Evolutionary conservation across 2,888 invertebrate genomes (phyloP), one percentile per base, ranked within the genome.

Genomic region (Protodeltote pygarga): DNA sequence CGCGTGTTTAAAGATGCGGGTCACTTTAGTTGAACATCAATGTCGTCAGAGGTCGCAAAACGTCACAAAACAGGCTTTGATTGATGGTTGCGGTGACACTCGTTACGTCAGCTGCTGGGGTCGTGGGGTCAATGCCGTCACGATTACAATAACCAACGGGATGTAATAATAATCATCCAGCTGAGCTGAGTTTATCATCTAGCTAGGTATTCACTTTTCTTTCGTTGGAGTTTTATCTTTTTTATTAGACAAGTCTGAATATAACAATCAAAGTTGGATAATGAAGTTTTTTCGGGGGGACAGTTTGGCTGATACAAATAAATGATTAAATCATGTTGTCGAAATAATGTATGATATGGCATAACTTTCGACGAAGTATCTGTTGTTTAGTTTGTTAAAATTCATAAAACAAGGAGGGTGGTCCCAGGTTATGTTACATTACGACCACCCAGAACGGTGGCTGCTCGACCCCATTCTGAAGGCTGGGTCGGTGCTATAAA

Each of bases 71-170:
- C 78, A 78, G 71, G 63, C 55, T 44, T 81, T 88, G 89, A 89
- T 90, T 89, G 90, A 90, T 89, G 85, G 79, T 79, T 77, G 85
- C 82, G 80, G 85, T 85, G 90, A 87, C 88, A 85, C 71, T 81
- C 75, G 79, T 81, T 81, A 78, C 88, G 85, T 85, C 84, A 77
- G 77, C 71, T 65, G 66, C 68, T 65, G 64, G 70, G 88, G 86
- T 87, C 87, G 85, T 71, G 74, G 79, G 90, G 90, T 89, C 90
- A 91, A 86, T 89, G 90, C 77, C 90, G 79, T 74, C 80, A 76
- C 74, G 77, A 81, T 80, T 73, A 83, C 81, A 83, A 82, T 83
- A 81, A 77, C 75, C 76, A 64, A 71, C 74, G 64, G 66, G 65
- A 73, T 73, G 63, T 72, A 67, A 74, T 66, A 75, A 74, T 69